Base-by-base conservation (phyloP, 2,888 invertebrate genomes). In the Callosobruchus maculatus region DNA sequence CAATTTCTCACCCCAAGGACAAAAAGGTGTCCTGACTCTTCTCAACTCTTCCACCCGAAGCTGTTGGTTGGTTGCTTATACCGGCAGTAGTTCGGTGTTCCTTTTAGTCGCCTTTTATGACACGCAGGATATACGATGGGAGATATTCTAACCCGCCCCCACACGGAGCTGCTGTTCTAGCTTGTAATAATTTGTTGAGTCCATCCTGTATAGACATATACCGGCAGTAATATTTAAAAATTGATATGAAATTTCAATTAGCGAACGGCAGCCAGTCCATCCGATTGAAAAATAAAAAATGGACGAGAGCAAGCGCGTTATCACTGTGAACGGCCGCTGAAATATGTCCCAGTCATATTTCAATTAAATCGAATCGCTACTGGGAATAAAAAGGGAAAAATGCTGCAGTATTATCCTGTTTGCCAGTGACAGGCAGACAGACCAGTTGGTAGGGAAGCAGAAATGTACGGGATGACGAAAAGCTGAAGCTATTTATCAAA, bases 381-480 rank as follows among this genome's bases (percentile, higher is more conserved):
- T 77, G 75, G 75, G 77, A 80, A 80, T 81, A 81, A 81, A 81
- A 81, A 80, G 75, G 79, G 80, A 80, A 81, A 81, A 80, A 80
- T 81, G 77, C 77, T 77, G 79, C 77, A 79, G 78, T 80, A 78
- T 80, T 80, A 80, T 79, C 79, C 78, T 31, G 30, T 20, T 13
- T 76, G 77, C 49, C 49, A 49, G 49, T 49, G 49, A 49, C 49
- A 49, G 49, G 49, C 4, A n/a, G n/a, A n/a, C n/a, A n/a, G n/a
- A n/a, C n/a, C n/a, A n/a, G n/a, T n/a, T 49, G 49, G 3, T 18
- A 18, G 49, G 1, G 49, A 49, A 49, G 49, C 13, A 0, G 13
- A 49, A 7, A 49, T 7, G 49, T 18, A 1, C 1, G 49, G 13
- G 13, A 18, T 13, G 49, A 49, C 13, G 7, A 49, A 49, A 49